Conservation (phyloP, 2,797 vertebrate genomes). For the Xiphophorus birchmanni region DNA sequence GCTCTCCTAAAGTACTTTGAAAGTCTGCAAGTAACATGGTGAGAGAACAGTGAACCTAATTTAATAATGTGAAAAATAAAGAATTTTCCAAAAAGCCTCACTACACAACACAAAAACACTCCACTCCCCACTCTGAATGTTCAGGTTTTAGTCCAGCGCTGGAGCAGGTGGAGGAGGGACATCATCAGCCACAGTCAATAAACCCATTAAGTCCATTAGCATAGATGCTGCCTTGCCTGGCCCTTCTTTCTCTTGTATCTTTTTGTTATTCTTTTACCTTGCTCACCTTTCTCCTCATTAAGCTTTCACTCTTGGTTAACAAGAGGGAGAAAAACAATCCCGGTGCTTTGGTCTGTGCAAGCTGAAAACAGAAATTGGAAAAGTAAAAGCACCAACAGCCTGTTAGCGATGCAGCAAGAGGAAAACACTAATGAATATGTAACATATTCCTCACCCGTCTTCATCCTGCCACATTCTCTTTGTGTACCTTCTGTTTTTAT, state of each 20-base stretch:
- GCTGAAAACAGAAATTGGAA: constrained; percentile 39
- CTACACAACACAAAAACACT: constrained; percentile 1
- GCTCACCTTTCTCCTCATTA: constrained; percentile 62
- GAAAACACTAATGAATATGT: constrained; percentile 63
- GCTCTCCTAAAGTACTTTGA: not conserved
- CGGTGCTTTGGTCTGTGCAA: constrained; percentile 28
- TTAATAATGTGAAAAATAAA: constrained; percentile 11
- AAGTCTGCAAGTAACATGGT: not conserved
- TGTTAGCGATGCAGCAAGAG: constrained; percentile 51
- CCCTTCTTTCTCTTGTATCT: constrained; percentile 35
- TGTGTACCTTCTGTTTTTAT: constrained; percentile 26
- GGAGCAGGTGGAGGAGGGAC: constrained; percentile 19
- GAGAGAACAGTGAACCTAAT: not conserved
- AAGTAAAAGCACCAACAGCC: constrained; percentile 47
- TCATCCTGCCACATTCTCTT: constrained; percentile 27
- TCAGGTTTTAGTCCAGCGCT: constrained; percentile 8
- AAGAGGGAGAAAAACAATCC: constrained; percentile 46
- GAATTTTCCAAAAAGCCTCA: constrained; percentile 15
- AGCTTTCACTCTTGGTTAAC: constrained; percentile 31
- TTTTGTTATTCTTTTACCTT: constrained; percentile 51
- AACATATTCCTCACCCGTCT: constrained; percentile 25
- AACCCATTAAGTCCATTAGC: constrained; percentile 67
- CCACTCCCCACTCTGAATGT: not conserved
- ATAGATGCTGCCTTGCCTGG: constrained; percentile 31
- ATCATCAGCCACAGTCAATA: constrained; percentile 45